phyloP scores from a whole-genome alignment of 2,888 invertebrate genomes.

The Gryllus longicercus region DNA sequence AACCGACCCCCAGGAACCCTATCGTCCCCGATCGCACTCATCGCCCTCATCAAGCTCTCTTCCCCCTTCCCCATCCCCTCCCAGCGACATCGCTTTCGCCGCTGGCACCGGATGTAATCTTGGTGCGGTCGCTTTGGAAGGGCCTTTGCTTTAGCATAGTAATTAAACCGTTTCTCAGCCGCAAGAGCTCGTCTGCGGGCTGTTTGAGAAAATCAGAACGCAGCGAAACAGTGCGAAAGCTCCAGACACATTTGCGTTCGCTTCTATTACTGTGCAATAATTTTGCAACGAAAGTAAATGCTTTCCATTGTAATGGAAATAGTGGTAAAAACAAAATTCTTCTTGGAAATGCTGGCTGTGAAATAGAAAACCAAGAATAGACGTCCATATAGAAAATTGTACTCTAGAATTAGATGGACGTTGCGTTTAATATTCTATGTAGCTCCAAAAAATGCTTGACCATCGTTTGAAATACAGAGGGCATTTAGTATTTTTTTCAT shows the following conservation, averaged over 20 bases:
- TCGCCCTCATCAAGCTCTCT: too few relatives aligned
- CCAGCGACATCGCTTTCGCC: too few relatives aligned
- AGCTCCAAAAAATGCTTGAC: too few relatives aligned
- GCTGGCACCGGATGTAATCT: neutral
- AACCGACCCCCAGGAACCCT: too few relatives aligned
- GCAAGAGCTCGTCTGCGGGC: neutral
- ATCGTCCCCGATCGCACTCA: too few relatives aligned
- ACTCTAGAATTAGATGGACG: too few relatives aligned
- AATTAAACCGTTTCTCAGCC: neutral
- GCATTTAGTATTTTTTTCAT: too few relatives aligned
- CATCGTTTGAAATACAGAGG: too few relatives aligned
- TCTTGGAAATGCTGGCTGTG: neutral
- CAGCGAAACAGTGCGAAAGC: neutral
- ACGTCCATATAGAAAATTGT: neutral
- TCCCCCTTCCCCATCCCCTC: too few relatives aligned
- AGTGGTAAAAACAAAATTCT: too few relatives aligned
- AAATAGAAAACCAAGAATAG: neutral
- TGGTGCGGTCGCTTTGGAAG: neutral
- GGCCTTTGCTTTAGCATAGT: conserved; percentile 17
- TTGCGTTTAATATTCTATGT: too few relatives aligned
- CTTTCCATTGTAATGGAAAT: too few relatives aligned
- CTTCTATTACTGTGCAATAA: neutral
- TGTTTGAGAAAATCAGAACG: conserved; percentile 6
- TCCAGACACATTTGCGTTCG: neutral
- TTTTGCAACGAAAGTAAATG: neutral